Evolutionary conservation across 2,113 vertebrate genomes (phyloP).

Genomic region (Misgurnus anguillicaudatus): DNA sequence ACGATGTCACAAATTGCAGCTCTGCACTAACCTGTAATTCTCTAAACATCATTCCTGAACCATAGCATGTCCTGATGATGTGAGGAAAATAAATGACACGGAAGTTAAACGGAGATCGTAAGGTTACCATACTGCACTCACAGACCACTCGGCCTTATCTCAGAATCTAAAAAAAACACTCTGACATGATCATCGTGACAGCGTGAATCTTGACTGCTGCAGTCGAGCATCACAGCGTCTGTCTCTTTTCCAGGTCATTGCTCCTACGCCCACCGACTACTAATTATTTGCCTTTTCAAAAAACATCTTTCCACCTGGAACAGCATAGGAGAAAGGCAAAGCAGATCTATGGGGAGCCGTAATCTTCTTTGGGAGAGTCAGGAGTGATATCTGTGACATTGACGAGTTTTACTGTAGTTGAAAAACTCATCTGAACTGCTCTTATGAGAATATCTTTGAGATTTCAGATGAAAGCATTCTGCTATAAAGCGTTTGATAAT

Average conservation of each 20-base stretch:
- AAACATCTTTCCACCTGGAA: constrained; percentile 3
- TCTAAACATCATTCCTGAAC: constrained; percentile 5
- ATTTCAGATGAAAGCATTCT: constrained; percentile 10
- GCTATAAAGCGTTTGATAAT: neutral
- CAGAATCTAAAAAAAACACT: constrained; percentile 20
- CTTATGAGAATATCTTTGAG: neutral
- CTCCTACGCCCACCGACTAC: constrained; percentile 19
- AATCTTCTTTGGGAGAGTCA: neutral
- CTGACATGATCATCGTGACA: constrained; percentile 39
- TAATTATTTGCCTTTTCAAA: constrained; percentile 40
- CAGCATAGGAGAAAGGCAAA: neutral
- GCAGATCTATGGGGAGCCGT: neutral
- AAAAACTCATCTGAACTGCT: neutral
- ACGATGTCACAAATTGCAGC: neutral
- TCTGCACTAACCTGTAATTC: constrained; percentile 20
- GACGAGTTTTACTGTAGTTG: neutral
- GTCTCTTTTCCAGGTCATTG: constrained; percentile 32
- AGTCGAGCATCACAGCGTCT: neutral
- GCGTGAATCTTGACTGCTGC: constrained; percentile 29
- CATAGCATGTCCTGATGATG: constrained; percentile 11
- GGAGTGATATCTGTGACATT: neutral
- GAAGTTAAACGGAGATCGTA: constrained; percentile 19
- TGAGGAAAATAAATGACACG: constrained; percentile 34
- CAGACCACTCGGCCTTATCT: constrained; percentile 24
- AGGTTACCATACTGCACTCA: constrained; percentile 28